Evolutionary conservation across 1,140 invertebrate genomes (phyloP).

Genomic region (Proales similis): DNA sequence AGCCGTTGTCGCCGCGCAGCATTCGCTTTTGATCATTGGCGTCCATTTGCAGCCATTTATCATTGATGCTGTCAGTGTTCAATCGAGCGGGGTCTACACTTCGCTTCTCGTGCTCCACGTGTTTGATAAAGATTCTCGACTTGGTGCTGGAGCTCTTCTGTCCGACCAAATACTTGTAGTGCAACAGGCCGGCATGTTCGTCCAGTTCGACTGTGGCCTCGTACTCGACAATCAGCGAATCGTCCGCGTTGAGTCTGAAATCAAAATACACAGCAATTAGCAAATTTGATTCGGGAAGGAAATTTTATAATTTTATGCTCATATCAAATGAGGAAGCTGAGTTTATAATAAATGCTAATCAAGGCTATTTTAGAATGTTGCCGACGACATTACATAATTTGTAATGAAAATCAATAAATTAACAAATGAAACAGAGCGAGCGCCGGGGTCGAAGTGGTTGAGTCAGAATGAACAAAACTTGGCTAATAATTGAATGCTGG

Average conservation of each 20-base stretch:
- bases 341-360: too few species aligned
- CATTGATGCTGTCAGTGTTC: not conserved
- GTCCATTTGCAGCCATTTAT: conserved; percentile 14
- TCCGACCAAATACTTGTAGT: conserved; percentile 34
- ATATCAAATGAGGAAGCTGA: conserved; percentile 15
- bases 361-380: too few species aligned
- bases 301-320: conserved; percentile 9
- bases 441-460: too few species aligned
- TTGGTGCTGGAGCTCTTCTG: conserved; percentile 25
- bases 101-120: conserved; percentile 15
- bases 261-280: conserved; percentile 3
- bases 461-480: too few species aligned
- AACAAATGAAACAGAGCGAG: too few species aligned
- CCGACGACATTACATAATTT: too few species aligned
- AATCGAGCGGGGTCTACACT: conserved; percentile 7
- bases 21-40: not conserved
- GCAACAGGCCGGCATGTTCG: not conserved
- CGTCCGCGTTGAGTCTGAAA: conserved; percentile 5
- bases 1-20: conserved; percentile 20
- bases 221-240: conserved; percentile 25
- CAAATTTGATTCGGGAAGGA: not conserved
- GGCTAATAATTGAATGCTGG: too few species aligned
- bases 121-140: conserved; percentile 11
- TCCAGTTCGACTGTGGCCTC: conserved; percentile 18
- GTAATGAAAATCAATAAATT: too few species aligned